Conservation (phyloP, 2,113 vertebrate genomes). For the Otolemur garnettii region DNA sequence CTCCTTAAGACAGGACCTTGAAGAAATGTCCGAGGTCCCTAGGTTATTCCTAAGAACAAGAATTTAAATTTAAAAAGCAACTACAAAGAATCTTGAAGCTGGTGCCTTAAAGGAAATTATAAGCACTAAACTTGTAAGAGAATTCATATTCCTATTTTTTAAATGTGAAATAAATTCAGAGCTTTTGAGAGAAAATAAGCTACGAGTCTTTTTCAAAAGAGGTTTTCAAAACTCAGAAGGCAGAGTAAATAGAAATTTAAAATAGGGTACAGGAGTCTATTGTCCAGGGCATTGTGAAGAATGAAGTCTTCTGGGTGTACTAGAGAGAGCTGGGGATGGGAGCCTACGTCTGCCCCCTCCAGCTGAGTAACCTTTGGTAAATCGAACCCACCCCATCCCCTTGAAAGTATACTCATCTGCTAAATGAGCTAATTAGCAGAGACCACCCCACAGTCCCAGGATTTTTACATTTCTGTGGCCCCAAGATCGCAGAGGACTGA, state of each 20-base stretch:
- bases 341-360: background rate
- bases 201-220: conserved; percentile 24
- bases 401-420: conserved; percentile 32
- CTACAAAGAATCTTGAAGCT: background rate
- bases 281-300: background rate
- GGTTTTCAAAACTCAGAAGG: conserved; percentile 34
- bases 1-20: background rate
- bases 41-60: conserved; percentile 3
- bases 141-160: conserved; percentile 55
- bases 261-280: background rate
- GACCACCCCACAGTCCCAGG: background rate
- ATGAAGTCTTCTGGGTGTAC: background rate
- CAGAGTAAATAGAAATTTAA: conserved; percentile 48
- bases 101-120: conserved; percentile 43
- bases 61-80: conserved; percentile 31
- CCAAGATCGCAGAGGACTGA: background rate
- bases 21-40: background rate
- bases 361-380: conserved; percentile 30
- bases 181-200: conserved; percentile 32
- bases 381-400: background rate
- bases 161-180: conserved; percentile 58
- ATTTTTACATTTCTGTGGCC: background rate
- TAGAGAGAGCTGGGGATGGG: background rate
- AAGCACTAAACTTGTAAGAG: background rate
- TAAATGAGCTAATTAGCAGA: conserved; percentile 64